Evolutionary conservation across 2,797 vertebrate genomes (phyloP), one percentile per base, ranked within the genome.

Genomic region (Tapirus indicus): DNA sequence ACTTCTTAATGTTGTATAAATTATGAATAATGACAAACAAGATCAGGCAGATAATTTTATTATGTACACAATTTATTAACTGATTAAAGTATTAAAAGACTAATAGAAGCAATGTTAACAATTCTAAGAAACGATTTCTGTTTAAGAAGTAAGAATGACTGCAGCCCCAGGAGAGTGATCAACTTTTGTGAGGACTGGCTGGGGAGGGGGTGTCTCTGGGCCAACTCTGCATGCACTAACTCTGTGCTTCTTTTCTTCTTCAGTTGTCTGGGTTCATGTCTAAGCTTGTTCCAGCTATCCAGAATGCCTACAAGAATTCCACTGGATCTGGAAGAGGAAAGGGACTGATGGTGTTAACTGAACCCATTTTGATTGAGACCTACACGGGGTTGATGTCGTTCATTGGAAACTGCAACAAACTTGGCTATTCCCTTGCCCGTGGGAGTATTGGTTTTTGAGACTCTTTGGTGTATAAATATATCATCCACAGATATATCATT

Each of bases 401-500:
- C 94, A 97, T 99, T 2, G 99, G 99, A 44, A 99, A 99, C 97
- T 98, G 99, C 97, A 99, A 99, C 98, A 99, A 99, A 88, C 98
- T 99, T 95, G 99, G 99, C n/a, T 99, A 99, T 98, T 99, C 98
- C 95, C 97, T 99, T 94, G 99, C 99, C 60, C 98, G 98, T 79
- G 99, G 99, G 92, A 99, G 99, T 87, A 32, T 99, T 13, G 99
- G 99, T 54, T 99, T 99, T 98, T 99, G 97, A 99, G 62, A 74
- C 8, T 69, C 32, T 72, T 72, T 21, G 32, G 6, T 38, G 41
- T 85, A 64, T 71, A 79, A 38, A 27, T 41, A 41, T 1, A 47
- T 54, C 25, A 74, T 66, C 23, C 23, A 64, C 35, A 56, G 5
- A 47, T 72, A 52, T 14, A 13, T 20, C 11, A 52, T 84, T 66